phyloP scores from a whole-genome alignment of 2,113 vertebrate species.

The Xyliphius kryptos region DNA sequence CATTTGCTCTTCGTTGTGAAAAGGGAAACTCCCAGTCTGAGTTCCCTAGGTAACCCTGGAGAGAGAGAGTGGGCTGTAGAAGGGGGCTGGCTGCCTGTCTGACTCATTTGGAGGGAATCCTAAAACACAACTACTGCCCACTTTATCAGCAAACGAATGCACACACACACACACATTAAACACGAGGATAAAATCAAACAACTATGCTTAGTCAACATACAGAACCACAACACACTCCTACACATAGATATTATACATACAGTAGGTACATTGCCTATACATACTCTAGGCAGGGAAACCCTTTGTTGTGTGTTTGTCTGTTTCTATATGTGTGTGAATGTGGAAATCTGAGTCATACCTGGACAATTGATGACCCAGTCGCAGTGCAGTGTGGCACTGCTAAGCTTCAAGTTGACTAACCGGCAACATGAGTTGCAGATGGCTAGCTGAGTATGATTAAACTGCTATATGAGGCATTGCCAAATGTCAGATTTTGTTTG shows the following conservation, averaged over 20 bases:
- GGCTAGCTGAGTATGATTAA: slow-evolving; percentile 14
- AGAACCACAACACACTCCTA: too few relatives aligned
- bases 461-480: slow-evolving; percentile 18
- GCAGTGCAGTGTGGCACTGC: too few relatives aligned
- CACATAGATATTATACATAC: too few relatives aligned
- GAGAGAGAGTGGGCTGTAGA: slow-evolving; percentile 52
- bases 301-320: slow-evolving; percentile 13
- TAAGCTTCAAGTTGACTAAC: too few relatives aligned
- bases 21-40: slow-evolving; percentile 65
- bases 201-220: too few relatives aligned
- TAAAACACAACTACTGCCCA: slow-evolving; percentile 69
- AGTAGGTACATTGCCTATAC: too few relatives aligned
- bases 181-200: too few relatives aligned
- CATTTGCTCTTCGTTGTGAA: too few relatives aligned
- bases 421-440: too few relatives aligned
- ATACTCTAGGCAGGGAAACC: slow-evolving; percentile 36
- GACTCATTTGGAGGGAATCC: slow-evolving; percentile 77
- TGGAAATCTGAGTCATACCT: slow-evolving; percentile 40
- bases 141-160: slow-evolving; percentile 57
- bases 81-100: slow-evolving; percentile 68
- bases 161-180: slow-evolving; percentile 14
- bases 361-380: slow-evolving; percentile 34
- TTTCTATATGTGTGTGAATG: slow-evolving; percentile 13
- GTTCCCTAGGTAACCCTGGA: slow-evolving; percentile 75
- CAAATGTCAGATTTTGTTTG: too few relatives aligned